Evolutionary conservation across 2,888 invertebrate species (phyloP).

Genomic region (Mactromeris polynyma): DNA sequence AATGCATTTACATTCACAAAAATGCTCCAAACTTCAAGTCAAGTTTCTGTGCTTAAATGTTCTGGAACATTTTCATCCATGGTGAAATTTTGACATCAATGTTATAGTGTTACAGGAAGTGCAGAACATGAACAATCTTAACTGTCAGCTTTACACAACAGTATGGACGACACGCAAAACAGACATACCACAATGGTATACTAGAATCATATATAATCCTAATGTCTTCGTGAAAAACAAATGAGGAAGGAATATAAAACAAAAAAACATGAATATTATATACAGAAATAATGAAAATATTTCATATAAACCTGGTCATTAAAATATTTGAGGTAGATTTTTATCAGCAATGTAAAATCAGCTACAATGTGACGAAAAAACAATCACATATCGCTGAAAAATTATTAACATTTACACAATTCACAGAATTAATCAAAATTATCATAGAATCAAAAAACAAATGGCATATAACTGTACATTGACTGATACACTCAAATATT

Average conservation of each 20-base stretch:
- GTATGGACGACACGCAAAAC: neutral
- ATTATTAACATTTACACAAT: neutral
- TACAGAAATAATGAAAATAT: constrained; percentile 4
- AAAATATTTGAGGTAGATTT: constrained; percentile 12
- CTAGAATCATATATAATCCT: neutral
- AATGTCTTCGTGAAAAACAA: neutral
- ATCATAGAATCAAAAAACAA: neutral
- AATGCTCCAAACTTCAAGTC: too few species aligned
- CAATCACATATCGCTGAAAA: neutral
- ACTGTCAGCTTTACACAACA: neutral
- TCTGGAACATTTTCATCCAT: too few species aligned
- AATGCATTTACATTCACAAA: too few species aligned
- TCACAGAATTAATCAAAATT: neutral
- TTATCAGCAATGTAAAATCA: neutral
- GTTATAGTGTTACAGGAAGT: too few species aligned
- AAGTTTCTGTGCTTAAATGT: too few species aligned
- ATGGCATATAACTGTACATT: neutral
- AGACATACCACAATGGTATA: neutral
- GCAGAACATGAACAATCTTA: neutral
- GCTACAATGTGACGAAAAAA: neutral
- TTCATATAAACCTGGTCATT: constrained; percentile 2
- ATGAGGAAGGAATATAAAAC: neutral
- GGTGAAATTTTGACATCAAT: too few species aligned
- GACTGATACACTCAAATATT: neutral
- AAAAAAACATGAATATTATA: neutral